Evolutionary conservation across 2,888 invertebrate genomes (phyloP), one percentile per base, ranked within the genome.

Genomic region (Heliconius ismenius): DNA sequence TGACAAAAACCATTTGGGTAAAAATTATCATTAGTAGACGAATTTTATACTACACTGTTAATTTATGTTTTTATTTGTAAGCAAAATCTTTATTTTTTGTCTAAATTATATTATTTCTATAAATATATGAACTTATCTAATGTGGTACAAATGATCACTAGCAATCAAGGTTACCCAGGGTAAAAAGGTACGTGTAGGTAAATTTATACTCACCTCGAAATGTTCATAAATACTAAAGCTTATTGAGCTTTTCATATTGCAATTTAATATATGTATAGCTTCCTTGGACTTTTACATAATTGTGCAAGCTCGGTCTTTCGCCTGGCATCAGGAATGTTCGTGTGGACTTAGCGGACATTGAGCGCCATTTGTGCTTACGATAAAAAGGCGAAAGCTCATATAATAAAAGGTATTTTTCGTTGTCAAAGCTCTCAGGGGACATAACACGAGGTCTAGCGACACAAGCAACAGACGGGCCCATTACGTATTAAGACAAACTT

Each of bases 381-480:
- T 76, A 73, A 77, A 78, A 77, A 80, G 80, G 80, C 80, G 78
- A 58, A 81, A 81, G 80, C 80, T 79, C 67, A 58, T 28, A 65
- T 58, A 74, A 18, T 60, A 76, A 70, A 76, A 58, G 64, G 72
- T 58, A 49, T 60, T 77, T 70, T 70, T 76, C 54, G 58, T 60
- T 78, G 78, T 74, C 78, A 49, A 83, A 82, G 83, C 83, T 82
- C 82, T 79, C 79, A 79, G 80, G 83, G 83, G 81, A 79, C 78
- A 80, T 79, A 80, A 81, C 81, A 82, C 77, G 76, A 79, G 76
- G 78, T 78, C 79, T 84, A 84, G 82, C 83, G 81, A 83, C 84
- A 83, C 80, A 83, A 83, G 83, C 84, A 79, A 82, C 82, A 82
- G 79, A 80, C 82, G 81, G 81, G 83, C 80, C 74, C 80, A 80